Evolutionary conservation across 2,113 vertebrate species (phyloP), one percentile per base, ranked within the genome.

Genomic region (Actenoides hombroni): DNA sequence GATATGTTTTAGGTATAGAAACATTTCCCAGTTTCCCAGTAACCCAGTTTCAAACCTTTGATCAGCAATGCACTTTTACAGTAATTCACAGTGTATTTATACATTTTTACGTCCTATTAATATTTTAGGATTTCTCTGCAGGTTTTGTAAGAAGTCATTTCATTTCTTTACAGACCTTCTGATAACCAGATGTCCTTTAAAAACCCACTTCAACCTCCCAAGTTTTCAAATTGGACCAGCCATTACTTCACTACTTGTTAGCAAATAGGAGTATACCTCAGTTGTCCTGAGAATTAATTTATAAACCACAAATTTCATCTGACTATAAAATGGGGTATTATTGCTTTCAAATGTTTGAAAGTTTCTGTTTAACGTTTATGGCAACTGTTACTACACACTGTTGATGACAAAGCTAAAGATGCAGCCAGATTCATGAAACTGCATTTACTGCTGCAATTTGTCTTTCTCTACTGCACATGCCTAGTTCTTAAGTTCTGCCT

Each of bases 51-150:
- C 65, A 68, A 86, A 65, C 5, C 9, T 83, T 68, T 89, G 39
- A 90, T 76, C 53, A 85, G 63, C 44, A 82, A 56, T 71, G 61
- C 35, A 69, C 14, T 95, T 94, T 57, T 49, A 90, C 23, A 68
- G 57, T 57, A 84, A 13, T 80, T 86, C 56, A 57, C 12, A 49
- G 24, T 25, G 16, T 65, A 86, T 77, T 84, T 91, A 51, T 51
- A 61, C 37, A 89, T 59, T 84, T 91, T 88, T 64, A 61, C 49
- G 8, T 40, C 40, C 69, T 23, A 83, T 39, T 1, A 83, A 56
- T 76, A 85, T 69, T 75, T 82, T 24, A 79, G 51, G 37, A 64
- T 82, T 89, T 84, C 42, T 85, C 42, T 63, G 37, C 60, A 78
- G 37, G 29, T 91, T 91, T 86, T 78, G 5, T 68, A 75, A 67